These are phyloP conservation scores for Coturnix japonica DNA, from an alignment of 2,113 vertebrate species.

Conservation along the genomic window DNA sequence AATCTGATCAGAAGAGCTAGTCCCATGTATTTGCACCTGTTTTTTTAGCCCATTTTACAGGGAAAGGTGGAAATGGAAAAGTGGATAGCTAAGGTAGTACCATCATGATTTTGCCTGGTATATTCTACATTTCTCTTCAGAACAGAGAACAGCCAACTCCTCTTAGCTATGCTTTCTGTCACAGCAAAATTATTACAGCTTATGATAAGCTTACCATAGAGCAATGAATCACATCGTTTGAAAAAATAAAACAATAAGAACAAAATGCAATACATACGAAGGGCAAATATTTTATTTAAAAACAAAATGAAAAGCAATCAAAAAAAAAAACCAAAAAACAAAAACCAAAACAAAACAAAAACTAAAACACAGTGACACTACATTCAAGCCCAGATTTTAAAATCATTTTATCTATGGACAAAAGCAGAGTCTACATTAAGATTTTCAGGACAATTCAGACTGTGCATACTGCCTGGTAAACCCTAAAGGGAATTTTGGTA, in stretches of 20 bases:
- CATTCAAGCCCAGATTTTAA: not conserved
- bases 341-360: no score
- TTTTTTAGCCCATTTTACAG: not conserved
- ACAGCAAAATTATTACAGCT: not conserved
- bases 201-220: not conserved
- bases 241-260: not conserved
- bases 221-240: rapidly evolving
- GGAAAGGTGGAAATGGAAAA: not conserved
- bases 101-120: not conserved
- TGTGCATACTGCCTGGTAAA: not conserved
- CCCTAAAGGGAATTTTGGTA: not conserved
- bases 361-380: not conserved
- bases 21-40: not conserved
- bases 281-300: not conserved
- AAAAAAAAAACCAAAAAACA: no score
- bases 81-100: not conserved
- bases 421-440: not conserved
- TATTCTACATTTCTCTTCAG: not conserved
- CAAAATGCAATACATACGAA: not conserved
- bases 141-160: not conserved
- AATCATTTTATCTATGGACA: not conserved
- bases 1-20: not conserved
- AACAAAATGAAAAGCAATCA: not conserved
- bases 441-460: not conserved
- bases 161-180: not conserved